phyloP scores from a whole-genome alignment of 2,797 vertebrate species.

The Novumbra hubbsi region DNA sequence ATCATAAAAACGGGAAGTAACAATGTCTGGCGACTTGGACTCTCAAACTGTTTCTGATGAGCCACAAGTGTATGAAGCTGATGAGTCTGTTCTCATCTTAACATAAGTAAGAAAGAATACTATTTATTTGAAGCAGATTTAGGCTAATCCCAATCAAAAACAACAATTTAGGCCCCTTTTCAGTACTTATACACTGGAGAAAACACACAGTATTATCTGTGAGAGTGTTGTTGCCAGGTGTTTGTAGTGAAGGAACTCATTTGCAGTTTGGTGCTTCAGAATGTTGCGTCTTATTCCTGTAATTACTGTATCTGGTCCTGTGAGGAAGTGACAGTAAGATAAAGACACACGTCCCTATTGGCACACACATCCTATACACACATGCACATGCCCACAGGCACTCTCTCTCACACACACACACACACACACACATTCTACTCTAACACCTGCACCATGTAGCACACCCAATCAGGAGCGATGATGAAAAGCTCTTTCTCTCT shows the following conservation, averaged over 20 bases:
- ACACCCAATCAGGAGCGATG: neutral
- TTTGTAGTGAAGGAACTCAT: neutral
- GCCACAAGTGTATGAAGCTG: neutral
- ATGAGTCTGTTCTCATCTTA: neutral
- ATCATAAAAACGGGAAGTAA: neutral
- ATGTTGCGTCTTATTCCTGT: neutral
- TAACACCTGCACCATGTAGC: neutral
- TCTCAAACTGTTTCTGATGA: too few species aligned
- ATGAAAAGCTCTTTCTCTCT: neutral
- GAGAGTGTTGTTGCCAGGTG: neutral
- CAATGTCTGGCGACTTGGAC: neutral
- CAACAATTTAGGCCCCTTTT: neutral
- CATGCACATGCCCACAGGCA: neutral
- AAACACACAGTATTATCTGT: neutral
- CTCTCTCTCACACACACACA: neutral
- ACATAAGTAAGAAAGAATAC: neutral
- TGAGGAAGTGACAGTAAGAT: neutral
- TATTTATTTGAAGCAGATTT: neutral
- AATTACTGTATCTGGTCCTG: neutral
- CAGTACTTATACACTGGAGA: neutral
- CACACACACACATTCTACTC: neutral
- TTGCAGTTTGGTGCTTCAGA: neutral
- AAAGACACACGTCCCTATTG: neutral
- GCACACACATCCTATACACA: neutral
- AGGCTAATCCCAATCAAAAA: neutral